Percentiles rank a stretch among this genome's conserved stretches.
phyloP scores from a whole-genome alignment of 1,140 invertebrate species.

The Hycleus phaleratus region DNA sequence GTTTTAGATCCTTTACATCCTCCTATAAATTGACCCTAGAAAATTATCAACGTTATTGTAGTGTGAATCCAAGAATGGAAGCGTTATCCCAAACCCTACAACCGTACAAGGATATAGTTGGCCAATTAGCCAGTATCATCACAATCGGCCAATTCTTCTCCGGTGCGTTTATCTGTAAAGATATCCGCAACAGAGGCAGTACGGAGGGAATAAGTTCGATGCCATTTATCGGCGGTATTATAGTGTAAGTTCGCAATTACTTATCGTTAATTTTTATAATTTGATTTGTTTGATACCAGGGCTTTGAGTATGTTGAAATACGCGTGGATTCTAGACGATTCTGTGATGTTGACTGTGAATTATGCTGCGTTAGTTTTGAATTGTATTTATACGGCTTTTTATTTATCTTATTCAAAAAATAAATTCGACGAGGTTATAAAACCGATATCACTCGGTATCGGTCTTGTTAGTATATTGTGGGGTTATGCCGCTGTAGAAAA shows the following conservation, averaged over 20 bases:
- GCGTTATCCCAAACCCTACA: slow-evolving; percentile 41
- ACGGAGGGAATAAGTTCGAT: slow-evolving; percentile 54
- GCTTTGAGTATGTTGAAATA: slow-evolving; percentile 62
- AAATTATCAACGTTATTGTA: too few relatives aligned
- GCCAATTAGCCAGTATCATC: slow-evolving; percentile 46
- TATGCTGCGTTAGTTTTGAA: slow-evolving; percentile 60
- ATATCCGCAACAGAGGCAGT: slow-evolving; percentile 58
- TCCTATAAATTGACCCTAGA: too few relatives aligned
- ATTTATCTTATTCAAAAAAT: slow-evolving; percentile 56
- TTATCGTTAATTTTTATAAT: not conserved
- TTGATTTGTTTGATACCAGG: slow-evolving; percentile 40
- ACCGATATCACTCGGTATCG: slow-evolving; percentile 44
- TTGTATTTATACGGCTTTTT: slow-evolving; percentile 54
- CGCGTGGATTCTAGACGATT: slow-evolving; percentile 59
- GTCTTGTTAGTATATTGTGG: slow-evolving; percentile 50
- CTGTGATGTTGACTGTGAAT: slow-evolving; percentile 66
- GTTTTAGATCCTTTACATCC: too few relatives aligned
- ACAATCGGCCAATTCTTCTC: slow-evolving; percentile 60
- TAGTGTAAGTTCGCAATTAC: slow-evolving; percentile 54
- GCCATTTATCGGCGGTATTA: slow-evolving; percentile 62
- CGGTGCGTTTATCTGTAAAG: slow-evolving; percentile 56
- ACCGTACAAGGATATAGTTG: slow-evolving; percentile 50
- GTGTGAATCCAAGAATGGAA: slow-evolving; percentile 39
- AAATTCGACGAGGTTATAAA: slow-evolving; percentile 44
- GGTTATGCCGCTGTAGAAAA: slow-evolving; percentile 57